A percentile compares a stretch with the other conserved stretches of the same genome.
Conservation (phyloP, 2,113 vertebrate genomes). For the Motacilla alba region DNA sequence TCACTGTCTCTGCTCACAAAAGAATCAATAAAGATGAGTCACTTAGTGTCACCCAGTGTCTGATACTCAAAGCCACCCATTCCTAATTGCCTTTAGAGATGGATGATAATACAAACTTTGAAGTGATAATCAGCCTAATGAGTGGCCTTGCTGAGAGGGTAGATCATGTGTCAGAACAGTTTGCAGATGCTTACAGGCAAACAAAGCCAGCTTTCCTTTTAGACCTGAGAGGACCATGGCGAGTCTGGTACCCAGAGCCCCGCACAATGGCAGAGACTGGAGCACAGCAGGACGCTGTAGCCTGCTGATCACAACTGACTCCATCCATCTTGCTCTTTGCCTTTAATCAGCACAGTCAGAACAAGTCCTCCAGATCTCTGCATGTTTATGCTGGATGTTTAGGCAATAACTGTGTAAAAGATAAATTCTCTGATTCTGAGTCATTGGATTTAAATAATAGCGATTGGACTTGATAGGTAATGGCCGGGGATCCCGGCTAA, state of each 20-base stretch:
- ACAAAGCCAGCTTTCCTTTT: conserved; percentile 76
- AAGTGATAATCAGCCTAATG: conserved; percentile 90
- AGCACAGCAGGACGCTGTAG: conserved; percentile 72
- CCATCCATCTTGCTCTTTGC: conserved; percentile 77
- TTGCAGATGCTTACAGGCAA: conserved; percentile 75
- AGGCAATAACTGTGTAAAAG: conserved; percentile 51
- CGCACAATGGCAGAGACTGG: conserved; percentile 80
- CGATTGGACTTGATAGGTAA: conserved; percentile 26
- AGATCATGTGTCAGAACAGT: conserved; percentile 77
- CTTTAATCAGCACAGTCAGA: conserved; percentile 70
- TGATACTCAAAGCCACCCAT: conserved; percentile 87
- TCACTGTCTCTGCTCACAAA: conserved; percentile 86
- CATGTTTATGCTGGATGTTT: conserved; percentile 59
- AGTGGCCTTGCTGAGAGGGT: conserved; percentile 76
- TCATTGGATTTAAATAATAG: conserved; percentile 19
- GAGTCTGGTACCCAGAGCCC: conserved; percentile 73
- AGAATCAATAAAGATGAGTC: conserved; percentile 86
- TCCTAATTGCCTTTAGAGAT: conserved; percentile 93
- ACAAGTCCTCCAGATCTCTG: conserved; percentile 67
- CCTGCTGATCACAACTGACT: conserved; percentile 72
- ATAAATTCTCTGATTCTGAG: conserved; percentile 36
- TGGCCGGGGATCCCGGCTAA: conserved; percentile 1
- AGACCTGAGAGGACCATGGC: conserved; percentile 73
- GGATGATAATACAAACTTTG: conserved; percentile 88
- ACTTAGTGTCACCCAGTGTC: conserved; percentile 83